Conservation (phyloP, 1,140 invertebrate species). For the Microplitis mediator region DNA sequence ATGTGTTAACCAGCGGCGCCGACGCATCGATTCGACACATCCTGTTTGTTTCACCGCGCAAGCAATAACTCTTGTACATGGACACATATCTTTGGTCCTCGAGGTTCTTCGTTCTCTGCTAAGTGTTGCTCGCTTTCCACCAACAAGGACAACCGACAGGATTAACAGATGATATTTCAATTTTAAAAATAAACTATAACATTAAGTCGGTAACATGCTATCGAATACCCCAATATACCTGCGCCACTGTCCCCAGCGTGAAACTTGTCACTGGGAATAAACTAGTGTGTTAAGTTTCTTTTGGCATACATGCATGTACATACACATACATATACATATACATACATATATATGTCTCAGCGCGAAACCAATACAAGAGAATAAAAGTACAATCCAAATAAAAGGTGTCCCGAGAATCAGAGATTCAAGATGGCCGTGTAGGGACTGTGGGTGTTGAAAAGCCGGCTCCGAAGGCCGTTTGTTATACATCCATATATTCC, state of each 20-base stretch:
- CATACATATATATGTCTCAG: not conserved
- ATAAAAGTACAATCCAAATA: slow-evolving; percentile 3
- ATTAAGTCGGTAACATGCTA: too few relatives aligned
- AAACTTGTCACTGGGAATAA: slow-evolving; percentile 41
- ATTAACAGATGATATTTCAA: not conserved
- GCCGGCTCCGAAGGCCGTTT: slow-evolving; percentile 27
- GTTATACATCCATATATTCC: not conserved
- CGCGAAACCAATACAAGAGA: not conserved
- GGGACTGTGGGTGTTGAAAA: slow-evolving; percentile 14
- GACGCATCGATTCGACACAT: slow-evolving; percentile 40
- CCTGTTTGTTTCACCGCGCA: slow-evolving; percentile 32
- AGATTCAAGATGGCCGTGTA: slow-evolving; percentile 38
- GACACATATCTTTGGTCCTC: not conserved
- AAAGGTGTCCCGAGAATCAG: slow-evolving; percentile 16
- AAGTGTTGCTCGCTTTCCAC: too few relatives aligned
- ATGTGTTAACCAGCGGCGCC: slow-evolving; percentile 41
- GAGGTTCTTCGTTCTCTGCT: not conserved
- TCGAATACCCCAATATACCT: not conserved
- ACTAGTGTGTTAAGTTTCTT: not conserved
- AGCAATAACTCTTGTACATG: slow-evolving; percentile 14
- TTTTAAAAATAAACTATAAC: not conserved
- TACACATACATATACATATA: too few relatives aligned
- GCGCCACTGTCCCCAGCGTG: slow-evolving; percentile 30
- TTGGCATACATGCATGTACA: too few relatives aligned
- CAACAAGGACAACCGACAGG: not conserved